Evolutionary conservation across 1,140 invertebrate genomes (phyloP), one percentile per base, ranked within the genome.

Genomic region (Cherax quadricarinatus): DNA sequence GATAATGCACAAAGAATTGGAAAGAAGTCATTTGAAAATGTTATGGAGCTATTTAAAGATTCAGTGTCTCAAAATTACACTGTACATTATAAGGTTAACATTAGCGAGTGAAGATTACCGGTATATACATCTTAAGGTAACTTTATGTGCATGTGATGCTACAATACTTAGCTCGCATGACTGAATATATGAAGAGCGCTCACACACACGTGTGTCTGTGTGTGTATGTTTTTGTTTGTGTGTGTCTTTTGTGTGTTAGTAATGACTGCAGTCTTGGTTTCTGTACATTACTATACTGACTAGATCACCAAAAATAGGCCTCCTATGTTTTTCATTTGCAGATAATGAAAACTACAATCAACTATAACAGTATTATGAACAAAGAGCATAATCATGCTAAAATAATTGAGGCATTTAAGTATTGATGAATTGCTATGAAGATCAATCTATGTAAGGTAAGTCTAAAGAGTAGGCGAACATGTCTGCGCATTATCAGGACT

Each of bases 381-480:
- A 30, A 75, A 21, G n/a, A 30, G 30, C 6, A 75, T 75, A 30
- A 75, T 75, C 70, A 75, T 75, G 21, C 70, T 30, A 75, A 75
- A 75, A 73, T 53, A 78, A 87, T 4, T 30, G 85, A 87, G 85
- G 85, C 85, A 78, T 87, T 87, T 87, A 75, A 78, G 85, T 60
- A 53, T 87, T 87, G 85, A 87, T 87, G 85, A 78, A 87, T 78
- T 87, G 85, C 51, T 66, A 86, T 87, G 70, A 87, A 75, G 12
- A 21, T 75, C 4, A 78, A 87, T 53, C 41, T 79, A 53, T 24
- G 10, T n/a, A 75, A 16, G 70, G 49, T 24, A 78, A 21, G 53
- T 57, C 21, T 73, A 84, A 78, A 81, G 79, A 81, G 48, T 53
- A 16, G 79, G 79, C 0, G 51, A 51, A 49, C 51, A 51, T 81